Evolutionary conservation across 1,140 invertebrate genomes (phyloP).

Genomic region (Popillia japonica): DNA sequence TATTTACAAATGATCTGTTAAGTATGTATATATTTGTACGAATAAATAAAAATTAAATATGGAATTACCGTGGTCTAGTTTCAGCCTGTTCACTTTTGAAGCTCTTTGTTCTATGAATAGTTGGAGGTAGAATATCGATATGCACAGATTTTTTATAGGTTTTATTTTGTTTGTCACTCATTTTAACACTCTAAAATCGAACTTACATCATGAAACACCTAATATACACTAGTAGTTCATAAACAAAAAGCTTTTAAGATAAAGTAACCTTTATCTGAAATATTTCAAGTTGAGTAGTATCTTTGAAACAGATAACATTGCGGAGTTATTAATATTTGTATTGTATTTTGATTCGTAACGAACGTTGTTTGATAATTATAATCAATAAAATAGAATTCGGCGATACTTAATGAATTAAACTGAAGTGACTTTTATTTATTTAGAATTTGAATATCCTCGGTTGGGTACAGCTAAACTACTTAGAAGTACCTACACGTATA

Average conservation of each 20-base stretch:
- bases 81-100: neutral
- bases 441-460: too few relatives aligned
- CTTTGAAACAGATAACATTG: neutral
- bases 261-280: neutral
- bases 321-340: neutral
- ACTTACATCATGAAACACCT: neutral
- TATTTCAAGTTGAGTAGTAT: constrained; percentile 8
- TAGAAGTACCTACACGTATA: too few relatives aligned
- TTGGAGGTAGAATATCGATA: neutral
- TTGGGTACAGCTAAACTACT: too few relatives aligned
- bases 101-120: neutral
- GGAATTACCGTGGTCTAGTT: neutral
- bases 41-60: neutral
- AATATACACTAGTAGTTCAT: neutral
- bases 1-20: too few relatives aligned
- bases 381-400: neutral
- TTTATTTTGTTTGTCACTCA: constrained; percentile 3
- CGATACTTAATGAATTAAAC: too few relatives aligned
- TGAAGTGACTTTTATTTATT: too few relatives aligned
- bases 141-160: neutral
- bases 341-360: neutral
- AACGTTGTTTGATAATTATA: neutral
- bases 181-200: neutral
- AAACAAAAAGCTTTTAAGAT: neutral
- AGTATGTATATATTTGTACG: neutral